Percentiles rank a stretch among this genome's conserved stretches.
These are phyloP conservation scores for Trididemnum clinides DNA, from an alignment of 23 tunicate species.

Conservation along the genomic window DNA sequence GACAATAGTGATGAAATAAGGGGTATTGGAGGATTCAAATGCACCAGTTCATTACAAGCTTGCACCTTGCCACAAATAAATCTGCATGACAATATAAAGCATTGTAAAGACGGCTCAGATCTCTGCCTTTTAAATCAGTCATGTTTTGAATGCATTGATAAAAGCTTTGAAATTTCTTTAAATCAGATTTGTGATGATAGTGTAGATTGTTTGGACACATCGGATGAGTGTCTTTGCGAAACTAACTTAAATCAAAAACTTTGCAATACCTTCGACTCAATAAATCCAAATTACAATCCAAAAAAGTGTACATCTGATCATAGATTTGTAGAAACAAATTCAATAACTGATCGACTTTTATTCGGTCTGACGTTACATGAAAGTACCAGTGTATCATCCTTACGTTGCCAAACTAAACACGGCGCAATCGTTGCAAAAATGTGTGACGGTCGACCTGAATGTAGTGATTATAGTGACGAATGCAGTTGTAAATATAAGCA, in stretches of 20 bases:
- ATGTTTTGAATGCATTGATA: slow-evolving; percentile 22
- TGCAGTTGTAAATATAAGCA: background rate
- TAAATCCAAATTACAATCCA: background rate
- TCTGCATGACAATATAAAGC: no score
- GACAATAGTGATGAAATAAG: slow-evolving; percentile 1
- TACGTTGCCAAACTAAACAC: background rate
- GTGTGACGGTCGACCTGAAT: background rate
- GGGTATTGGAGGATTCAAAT: background rate
- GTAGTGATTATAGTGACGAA: no score
- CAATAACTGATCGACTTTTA: background rate
- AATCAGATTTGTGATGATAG: slow-evolving; percentile 41
- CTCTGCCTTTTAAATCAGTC: no score
- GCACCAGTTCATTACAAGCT: no score
- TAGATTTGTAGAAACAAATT: background rate
- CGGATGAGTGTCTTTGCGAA: no score
- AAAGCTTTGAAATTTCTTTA: background rate
- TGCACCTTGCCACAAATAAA: no score
- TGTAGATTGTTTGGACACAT: slow-evolving; percentile 24
- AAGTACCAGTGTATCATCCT: background rate
- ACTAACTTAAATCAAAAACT: no score
- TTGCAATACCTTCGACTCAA: background rate
- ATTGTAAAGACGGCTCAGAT: no score
- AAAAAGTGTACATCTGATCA: no score
- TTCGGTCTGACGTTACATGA: background rate
- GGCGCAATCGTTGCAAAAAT: no score